Percentiles rank a stretch among this genome's conserved stretches.
These are phyloP conservation scores for Tethea ocularis DNA, from an alignment of 2,888 invertebrate genomes.

Conservation along the genomic window DNA sequence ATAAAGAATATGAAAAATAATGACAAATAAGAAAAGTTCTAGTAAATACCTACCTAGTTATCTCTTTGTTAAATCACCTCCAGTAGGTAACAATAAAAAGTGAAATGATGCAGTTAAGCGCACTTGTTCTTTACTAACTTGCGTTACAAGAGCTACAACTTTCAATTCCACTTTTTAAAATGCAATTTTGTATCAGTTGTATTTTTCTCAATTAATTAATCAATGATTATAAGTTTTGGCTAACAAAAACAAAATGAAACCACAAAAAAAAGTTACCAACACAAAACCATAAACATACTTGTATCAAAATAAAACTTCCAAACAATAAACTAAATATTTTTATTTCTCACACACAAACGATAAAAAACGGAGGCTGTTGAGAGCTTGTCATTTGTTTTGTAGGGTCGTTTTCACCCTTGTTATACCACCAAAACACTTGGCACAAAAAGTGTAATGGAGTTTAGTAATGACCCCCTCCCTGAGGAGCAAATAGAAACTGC, in stretches of 20 bases:
- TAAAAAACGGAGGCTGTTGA: conserved; percentile 68
- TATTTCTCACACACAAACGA: conserved; percentile 59
- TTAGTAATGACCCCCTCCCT: conserved; percentile 79
- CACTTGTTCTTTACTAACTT: not conserved
- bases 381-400: conserved; percentile 76
- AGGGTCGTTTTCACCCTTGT: conserved; percentile 83
- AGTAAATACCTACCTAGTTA: not conserved
- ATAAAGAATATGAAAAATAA: not conserved
- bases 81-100: not conserved
- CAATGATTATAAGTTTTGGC: not conserved
- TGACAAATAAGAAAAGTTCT: not conserved
- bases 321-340: conserved; percentile 39
- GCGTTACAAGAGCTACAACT: not conserved
- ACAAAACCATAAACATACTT: not conserved
- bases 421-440: conserved; percentile 81
- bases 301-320: conserved; percentile 28
- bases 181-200: not conserved
- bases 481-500: conserved; percentile 66
- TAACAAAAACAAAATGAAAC: not conserved
- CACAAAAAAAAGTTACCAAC: not conserved
- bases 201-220: no score
- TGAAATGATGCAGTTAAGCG: not conserved
- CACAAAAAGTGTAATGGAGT: conserved; percentile 83
- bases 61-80: no score
- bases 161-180: not conserved